Base-by-base conservation (phyloP, 2,113 vertebrate genomes). In the Aspiorhynchus laticeps region DNA sequence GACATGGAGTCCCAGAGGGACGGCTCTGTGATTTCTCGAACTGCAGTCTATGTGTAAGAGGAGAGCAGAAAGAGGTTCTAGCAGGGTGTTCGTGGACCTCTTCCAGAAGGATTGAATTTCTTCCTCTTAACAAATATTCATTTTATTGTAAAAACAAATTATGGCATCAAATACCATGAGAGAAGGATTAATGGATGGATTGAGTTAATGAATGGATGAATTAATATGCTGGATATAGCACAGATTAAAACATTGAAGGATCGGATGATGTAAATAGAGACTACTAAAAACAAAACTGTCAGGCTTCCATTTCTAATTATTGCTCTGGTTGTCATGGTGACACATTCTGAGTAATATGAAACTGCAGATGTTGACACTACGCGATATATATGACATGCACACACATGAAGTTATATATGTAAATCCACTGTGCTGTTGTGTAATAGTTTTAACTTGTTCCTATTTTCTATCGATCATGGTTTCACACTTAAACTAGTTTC, bases 1-100 rank as follows among this genome's bases (percentile, higher is more conserved):
- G 96, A 97, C 94, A 97, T 97, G 97, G 97, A 97, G 93, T 97
- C 97, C 24, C 97, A 97, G 90, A 92, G 95, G 28, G 97, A 97
- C 0, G 97, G 97, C 63, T 97, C 97, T 0, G 95, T 98, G 91
- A 97, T 98, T 91, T 98, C 97, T 12, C 95, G 96, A 92, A 95
- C 95, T 91, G 96, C 97, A 0, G 97, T 97, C 76, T 97, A 97
- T 2, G 97, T 97, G 92, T 97, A 95, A 95, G 88, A 87, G 73
- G 84, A 43, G 73, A 31, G 26, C 53, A 43, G 43, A 83, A 53
- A 80, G 85, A 80, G 74, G 73, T 59, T 74, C 28, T 31, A 33
- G 17, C 15, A 5, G 71, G 15, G 26, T 26, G 43, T 74, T 77
- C 77, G 71, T 77, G 85, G 86, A 83, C 73, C 61, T 82, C 53